A percentile compares a stretch with the other conserved stretches of the same genome.
These are phyloP conservation scores for Eumerus sabulonum DNA, from an alignment of 2,888 invertebrate genomes.

Conservation along the genomic window DNA sequence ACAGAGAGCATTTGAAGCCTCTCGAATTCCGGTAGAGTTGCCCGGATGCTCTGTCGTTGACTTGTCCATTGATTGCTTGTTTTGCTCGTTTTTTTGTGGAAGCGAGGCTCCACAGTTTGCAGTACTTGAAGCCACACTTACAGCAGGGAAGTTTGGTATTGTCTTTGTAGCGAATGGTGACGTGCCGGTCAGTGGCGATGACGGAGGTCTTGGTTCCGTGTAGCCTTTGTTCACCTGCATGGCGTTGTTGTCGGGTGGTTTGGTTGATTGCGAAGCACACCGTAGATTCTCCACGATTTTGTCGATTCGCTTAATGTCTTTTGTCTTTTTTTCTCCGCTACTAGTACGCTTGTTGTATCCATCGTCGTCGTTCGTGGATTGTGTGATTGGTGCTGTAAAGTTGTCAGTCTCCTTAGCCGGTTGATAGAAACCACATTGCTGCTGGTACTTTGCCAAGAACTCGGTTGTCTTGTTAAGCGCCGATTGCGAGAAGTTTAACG, in stretches of 20 bases:
- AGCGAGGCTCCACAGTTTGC: slow-evolving; percentile 58
- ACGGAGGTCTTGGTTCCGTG: slow-evolving; percentile 56
- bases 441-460: slow-evolving; percentile 77
- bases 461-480: slow-evolving; percentile 78
- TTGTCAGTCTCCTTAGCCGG: slow-evolving; percentile 47
- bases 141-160: slow-evolving; percentile 49
- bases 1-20: slow-evolving; percentile 46
- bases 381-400: slow-evolving; percentile 15
- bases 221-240: slow-evolving; percentile 52
- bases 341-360: slow-evolving; percentile 73
- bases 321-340: slow-evolving; percentile 71
- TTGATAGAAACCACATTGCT: slow-evolving; percentile 77
- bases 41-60: slow-evolving; percentile 30
- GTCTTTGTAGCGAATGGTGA: slow-evolving; percentile 56
- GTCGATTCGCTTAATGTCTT: slow-evolving; percentile 78
- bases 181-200: slow-evolving; percentile 61
- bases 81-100: slow-evolving; percentile 37
- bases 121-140: slow-evolving; percentile 6
- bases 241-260: slow-evolving; percentile 42
- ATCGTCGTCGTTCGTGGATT: slow-evolving; percentile 63
- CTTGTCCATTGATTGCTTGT: slow-evolving; percentile 31
- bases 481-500: slow-evolving; percentile 78
- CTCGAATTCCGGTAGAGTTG: slow-evolving; percentile 69
- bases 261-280: slow-evolving; percentile 70
- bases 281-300: slow-evolving; percentile 78